Evolutionary conservation across 2,888 invertebrate species (phyloP).

Genomic region (Drosophila paracracens): DNA sequence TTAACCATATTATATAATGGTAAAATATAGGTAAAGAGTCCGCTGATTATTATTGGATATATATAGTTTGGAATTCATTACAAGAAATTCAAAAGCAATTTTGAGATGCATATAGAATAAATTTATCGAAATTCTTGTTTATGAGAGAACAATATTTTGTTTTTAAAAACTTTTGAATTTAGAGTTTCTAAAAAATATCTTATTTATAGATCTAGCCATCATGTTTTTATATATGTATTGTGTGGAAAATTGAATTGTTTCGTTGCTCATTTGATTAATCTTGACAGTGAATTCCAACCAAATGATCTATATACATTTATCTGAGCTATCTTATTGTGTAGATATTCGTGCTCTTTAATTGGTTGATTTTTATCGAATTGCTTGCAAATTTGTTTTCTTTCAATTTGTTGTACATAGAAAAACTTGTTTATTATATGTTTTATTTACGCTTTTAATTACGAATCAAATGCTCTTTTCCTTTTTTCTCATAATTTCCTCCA

Average conservation of each 20-base stretch:
- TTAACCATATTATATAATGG: neutral
- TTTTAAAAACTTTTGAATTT: neutral
- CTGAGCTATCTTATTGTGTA: slow-evolving; percentile 21
- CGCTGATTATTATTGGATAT: neutral
- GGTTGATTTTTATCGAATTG: slow-evolving; percentile 22
- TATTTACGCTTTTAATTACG: slow-evolving; percentile 3
- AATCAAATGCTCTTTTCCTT: slow-evolving; percentile 4
- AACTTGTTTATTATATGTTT: slow-evolving; percentile 7
- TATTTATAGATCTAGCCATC: neutral
- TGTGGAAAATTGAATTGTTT: neutral
- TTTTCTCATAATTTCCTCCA: neutral
- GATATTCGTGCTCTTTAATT: slow-evolving; percentile 11
- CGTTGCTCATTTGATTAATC: neutral
- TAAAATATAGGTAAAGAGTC: neutral
- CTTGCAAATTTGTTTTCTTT: slow-evolving; percentile 30
- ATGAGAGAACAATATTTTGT: neutral
- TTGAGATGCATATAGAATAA: neutral
- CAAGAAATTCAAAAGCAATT: neutral
- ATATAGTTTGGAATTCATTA: slow-evolving; percentile 18
- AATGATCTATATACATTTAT: neutral
- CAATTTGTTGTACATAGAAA: slow-evolving; percentile 23
- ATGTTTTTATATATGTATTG: neutral
- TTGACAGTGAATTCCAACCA: slow-evolving; percentile 20
- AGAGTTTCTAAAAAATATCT: neutral
- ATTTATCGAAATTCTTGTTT: neutral